phyloP scores from a whole-genome alignment of 2,888 invertebrate genomes.

The Entomobrya multifasciata region DNA sequence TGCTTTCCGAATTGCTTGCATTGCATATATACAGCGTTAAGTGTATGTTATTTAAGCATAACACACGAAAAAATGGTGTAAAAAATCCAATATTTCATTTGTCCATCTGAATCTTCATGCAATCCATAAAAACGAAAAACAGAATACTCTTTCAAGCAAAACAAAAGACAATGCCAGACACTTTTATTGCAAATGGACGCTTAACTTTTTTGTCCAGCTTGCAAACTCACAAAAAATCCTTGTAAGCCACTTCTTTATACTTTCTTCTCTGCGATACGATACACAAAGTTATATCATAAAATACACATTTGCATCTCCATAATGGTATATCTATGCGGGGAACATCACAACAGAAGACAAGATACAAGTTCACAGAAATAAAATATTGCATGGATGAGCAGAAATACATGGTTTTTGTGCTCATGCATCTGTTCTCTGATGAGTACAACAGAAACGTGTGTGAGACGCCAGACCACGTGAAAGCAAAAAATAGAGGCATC shows the following conservation, averaged over 20 bases:
- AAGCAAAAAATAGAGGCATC: slow-evolving; percentile 63
- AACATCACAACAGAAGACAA: neutral
- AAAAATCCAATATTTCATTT: no score
- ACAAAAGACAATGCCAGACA: no score
- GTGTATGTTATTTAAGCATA: no score
- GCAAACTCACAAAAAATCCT: slow-evolving; percentile 31
- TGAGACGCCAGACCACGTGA: slow-evolving; percentile 61
- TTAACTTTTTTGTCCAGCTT: neutral
- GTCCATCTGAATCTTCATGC: no score
- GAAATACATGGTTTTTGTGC: neutral
- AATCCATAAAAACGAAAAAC: no score
- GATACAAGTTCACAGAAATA: neutral
- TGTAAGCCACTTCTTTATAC: neutral
- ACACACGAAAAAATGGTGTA: no score
- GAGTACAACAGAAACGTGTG: neutral
- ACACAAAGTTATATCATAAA: neutral
- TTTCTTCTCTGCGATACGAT: no score
- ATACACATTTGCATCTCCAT: neutral
- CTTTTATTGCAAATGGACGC: slow-evolving; percentile 24
- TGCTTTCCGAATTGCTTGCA: no score
- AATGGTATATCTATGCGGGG: no score
- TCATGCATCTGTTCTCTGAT: no score
- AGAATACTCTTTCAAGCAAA: no score
- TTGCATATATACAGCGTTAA: no score
- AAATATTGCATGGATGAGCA: slow-evolving; percentile 27